Evolutionary conservation across 2,113 vertebrate genomes (phyloP).

Genomic region (Atrichornis clamosus): DNA sequence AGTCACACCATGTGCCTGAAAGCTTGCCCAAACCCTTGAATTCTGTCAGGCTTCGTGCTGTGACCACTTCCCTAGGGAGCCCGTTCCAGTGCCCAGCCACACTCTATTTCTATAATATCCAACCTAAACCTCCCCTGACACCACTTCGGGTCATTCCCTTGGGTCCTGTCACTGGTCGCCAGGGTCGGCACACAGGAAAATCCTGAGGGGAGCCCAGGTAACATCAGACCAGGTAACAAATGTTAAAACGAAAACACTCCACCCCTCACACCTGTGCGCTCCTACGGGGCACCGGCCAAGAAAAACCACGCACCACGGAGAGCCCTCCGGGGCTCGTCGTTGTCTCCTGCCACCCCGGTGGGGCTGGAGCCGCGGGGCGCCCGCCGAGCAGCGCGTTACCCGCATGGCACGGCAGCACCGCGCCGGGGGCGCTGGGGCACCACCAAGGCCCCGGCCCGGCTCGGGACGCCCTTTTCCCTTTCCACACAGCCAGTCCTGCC

Average conservation of each 20-base stretch:
- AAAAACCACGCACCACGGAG: rapidly evolving
- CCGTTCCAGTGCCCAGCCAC: rapidly evolving
- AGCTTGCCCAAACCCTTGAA: rapidly evolving
- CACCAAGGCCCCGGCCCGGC: background rate
- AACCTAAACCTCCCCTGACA: rapidly evolving
- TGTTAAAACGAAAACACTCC: rapidly evolving
- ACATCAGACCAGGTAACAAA: background rate
- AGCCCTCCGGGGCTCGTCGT: rapidly evolving
- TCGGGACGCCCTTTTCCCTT: background rate
- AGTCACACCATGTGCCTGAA: rapidly evolving
- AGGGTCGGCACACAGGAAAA: background rate
- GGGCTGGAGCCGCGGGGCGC: background rate
- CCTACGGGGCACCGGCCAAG: rapidly evolving
- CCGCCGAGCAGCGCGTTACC: rapidly evolving
- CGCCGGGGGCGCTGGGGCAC: background rate
- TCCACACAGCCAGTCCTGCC: background rate
- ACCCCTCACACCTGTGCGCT: rapidly evolving
- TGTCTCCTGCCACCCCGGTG: rapidly evolving
- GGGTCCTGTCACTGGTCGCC: background rate
- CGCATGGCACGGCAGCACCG: rapidly evolving
- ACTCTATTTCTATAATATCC: no score
- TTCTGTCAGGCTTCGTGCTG: background rate
- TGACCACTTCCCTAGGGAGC: background rate
- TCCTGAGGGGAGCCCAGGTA: background rate
- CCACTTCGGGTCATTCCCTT: background rate